Evolutionary conservation across 2,113 vertebrate genomes (phyloP), one percentile per base, ranked within the genome.

Genomic region (Dipodomys merriami): DNA sequence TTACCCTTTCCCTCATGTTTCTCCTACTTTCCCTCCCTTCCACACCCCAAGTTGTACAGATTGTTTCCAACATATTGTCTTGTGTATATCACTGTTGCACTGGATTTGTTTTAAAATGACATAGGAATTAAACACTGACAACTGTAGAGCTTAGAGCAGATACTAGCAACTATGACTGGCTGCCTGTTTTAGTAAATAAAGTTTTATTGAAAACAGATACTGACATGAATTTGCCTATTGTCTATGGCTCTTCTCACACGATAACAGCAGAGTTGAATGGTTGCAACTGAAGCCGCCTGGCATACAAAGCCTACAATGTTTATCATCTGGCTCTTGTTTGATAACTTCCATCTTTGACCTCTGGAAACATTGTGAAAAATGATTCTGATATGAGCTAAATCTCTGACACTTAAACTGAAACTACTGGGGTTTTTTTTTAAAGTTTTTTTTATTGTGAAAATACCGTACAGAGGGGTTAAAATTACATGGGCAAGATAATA

Each of bases 121-220:
- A 49, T 60, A 72, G 79, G 22, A 77, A 6, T 79, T 80, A 60
- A 23, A 23, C 73, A 13, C 6, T 88, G 30, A 72, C 46, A 79
- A 46, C 29, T 64, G 80, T 73, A 80, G 19, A 73, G 35, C 29
- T 91, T 84, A 74, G 18, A 46, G 15, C 29, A 90, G 19, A 16
- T 10, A n/a, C 78, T 49, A 69, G 57, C 22, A 88, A 65, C 49
- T 22, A 49, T 8, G 9, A 15, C 3, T 20, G 2, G 5, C 49
- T 82, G 39, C n/a, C 18, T 86, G 46, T 16, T 62, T 91, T 87
- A 73, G 25, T 88, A 86, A 88, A 90, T 84, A 80, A 83, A 87
- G 83, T 72, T 91, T 83, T 83, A 60, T 86, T 91, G 85, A 91
- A 82, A 15, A 33, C 16, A 79, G 30, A 12, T 33, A 30, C 10